phyloP scores from a whole-genome alignment of 1,140 invertebrate species.

The Cyrtorhinus lividipennis region DNA sequence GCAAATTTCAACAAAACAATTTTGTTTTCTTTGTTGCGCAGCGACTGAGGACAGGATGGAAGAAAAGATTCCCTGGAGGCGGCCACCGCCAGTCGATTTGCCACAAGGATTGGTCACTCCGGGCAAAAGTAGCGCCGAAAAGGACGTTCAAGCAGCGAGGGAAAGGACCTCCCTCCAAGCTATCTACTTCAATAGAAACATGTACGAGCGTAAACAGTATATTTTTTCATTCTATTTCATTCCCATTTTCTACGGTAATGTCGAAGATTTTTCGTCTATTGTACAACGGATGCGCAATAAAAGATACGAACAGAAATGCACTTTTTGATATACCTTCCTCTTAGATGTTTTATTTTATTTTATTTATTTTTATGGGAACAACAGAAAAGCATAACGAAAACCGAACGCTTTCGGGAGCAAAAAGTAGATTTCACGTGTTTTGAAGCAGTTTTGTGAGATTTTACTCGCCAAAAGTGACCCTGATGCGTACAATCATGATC shows the following conservation, averaged over 20 bases:
- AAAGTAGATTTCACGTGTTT: too few species aligned
- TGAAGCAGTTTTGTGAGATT: too few species aligned
- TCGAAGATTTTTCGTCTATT: background rate
- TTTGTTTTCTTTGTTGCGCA: constrained; percentile 24
- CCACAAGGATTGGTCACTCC: constrained; percentile 40
- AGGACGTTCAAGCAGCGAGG: constrained; percentile 66
- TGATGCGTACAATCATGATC: too few species aligned
- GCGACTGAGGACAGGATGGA: constrained; percentile 59
- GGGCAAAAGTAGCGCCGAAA: constrained; percentile 71
- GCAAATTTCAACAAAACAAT: too few species aligned
- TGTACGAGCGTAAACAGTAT: constrained; percentile 38
- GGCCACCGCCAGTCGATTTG: constrained; percentile 51
- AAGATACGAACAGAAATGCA: constrained; percentile 4
- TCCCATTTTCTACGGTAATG: background rate
- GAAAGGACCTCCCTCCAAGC: constrained; percentile 71
- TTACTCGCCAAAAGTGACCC: too few species aligned
- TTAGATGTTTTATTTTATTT: too few species aligned
- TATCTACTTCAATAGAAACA: constrained; percentile 66
- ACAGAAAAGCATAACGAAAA: too few species aligned
- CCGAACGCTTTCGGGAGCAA: too few species aligned
- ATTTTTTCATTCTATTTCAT: background rate
- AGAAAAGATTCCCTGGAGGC: constrained; percentile 55
- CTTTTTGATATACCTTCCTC: background rate
- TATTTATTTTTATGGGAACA: too few species aligned
- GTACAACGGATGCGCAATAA: background rate